A percentile compares a stretch with the other conserved stretches of the same genome.
Evolutionary conservation across 2,113 vertebrate species (phyloP).

Genomic region (Marmota flaviventris): DNA sequence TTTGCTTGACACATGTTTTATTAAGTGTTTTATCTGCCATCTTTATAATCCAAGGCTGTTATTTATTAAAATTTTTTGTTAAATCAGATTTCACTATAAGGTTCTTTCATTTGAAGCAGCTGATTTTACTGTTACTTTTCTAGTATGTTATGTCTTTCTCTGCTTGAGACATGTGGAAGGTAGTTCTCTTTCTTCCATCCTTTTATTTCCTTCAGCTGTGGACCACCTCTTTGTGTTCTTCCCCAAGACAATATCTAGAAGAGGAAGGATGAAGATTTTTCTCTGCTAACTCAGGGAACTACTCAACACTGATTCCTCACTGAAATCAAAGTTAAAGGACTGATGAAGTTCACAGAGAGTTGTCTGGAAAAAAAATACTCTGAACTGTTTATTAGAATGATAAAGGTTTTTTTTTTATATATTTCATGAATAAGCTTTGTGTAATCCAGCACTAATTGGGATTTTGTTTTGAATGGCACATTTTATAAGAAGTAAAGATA

Average conservation of each 20-base stretch:
- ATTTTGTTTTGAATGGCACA: not conserved
- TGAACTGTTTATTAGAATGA: conserved; percentile 1
- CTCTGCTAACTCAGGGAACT: not conserved
- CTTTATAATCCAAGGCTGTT: conserved; percentile 58
- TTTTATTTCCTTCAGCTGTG: not conserved
- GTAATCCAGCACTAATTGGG: not conserved
- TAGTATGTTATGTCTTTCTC: conserved; percentile 9
- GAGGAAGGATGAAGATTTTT: not conserved
- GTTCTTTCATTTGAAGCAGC: conserved; percentile 41
- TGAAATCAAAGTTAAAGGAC: conserved; percentile 25
- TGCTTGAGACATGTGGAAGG: not conserved
- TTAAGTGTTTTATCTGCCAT: conserved; percentile 76
- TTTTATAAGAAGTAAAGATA: not conserved
- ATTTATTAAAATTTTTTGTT: conserved; percentile 62
- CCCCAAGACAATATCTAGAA: not conserved
- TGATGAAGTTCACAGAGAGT: not conserved
- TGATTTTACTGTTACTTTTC: conserved; percentile 27
- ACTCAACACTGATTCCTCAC: not conserved
- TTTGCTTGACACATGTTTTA: conserved; percentile 76
- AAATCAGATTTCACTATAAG: conserved; percentile 61
- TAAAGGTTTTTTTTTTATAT: not conserved
- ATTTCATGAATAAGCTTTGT: not conserved
- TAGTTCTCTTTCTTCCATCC: not conserved
- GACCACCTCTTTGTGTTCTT: not conserved
- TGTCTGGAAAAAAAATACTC: not conserved